A percentile compares a stretch with the other conserved stretches of the same genome.
Conservation (phyloP, 2,888 invertebrate species). For the Tineola bisselliella region DNA sequence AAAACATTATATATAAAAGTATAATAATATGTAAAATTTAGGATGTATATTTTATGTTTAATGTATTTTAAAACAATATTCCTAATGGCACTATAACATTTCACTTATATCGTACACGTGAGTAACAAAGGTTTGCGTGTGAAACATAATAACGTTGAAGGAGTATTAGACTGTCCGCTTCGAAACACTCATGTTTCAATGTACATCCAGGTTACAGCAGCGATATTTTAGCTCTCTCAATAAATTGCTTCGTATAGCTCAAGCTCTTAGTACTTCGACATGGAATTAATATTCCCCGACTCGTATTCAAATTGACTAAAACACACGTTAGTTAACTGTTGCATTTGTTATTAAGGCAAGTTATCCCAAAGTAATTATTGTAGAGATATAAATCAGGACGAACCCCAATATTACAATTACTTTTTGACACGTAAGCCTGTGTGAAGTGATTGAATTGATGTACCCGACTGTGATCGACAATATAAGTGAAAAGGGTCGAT, state of each 20-base stretch:
- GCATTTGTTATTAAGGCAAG: too few relatives aligned
- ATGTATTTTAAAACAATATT: too few relatives aligned
- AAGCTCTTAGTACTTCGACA: neutral
- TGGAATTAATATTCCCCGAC: neutral
- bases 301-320: too few relatives aligned
- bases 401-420: neutral
- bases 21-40: too few relatives aligned
- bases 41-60: too few relatives aligned
- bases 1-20: neutral
- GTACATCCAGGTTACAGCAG: neutral
- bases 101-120: neutral
- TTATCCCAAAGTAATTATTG: too few relatives aligned
- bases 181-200: neutral
- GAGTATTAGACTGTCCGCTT: neutral
- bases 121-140: neutral
- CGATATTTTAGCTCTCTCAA: neutral
- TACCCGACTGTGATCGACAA: conserved; percentile 10
- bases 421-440: neutral
- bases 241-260: neutral
- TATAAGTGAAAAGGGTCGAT: conserved; percentile 32
- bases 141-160: neutral
- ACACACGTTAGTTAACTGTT: too few relatives aligned
- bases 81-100: too few relatives aligned
- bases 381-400: too few relatives aligned
- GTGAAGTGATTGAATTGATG: neutral